A percentile compares a stretch with the other conserved stretches of the same genome.
Conservation (phyloP, 2,113 vertebrate genomes). For the Megaceryle torquata region DNA sequence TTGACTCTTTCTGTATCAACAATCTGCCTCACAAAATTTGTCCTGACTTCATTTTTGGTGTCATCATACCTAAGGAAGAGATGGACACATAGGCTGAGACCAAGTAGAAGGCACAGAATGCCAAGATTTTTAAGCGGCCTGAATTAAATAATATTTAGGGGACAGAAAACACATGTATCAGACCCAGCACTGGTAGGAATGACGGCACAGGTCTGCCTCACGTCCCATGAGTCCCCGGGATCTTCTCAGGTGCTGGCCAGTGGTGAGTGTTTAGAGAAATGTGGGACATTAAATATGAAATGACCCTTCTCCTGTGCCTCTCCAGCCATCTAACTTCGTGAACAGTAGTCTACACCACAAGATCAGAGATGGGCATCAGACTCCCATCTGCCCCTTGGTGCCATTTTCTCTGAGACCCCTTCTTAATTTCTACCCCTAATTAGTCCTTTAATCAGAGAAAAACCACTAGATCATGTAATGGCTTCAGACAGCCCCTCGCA, state of each 20-base stretch:
- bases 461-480: rapidly evolving
- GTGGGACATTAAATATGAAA: background rate
- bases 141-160: background rate
- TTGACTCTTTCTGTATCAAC: too few relatives aligned
- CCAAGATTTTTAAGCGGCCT: background rate
- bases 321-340: background rate
- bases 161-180: background rate
- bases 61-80: background rate
- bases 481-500: background rate
- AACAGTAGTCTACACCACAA: background rate
- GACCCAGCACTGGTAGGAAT: background rate
- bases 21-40: background rate
- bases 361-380: background rate
- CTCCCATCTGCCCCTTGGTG: background rate
- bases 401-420: background rate
- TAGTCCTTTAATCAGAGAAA: background rate
- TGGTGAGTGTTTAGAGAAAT: background rate
- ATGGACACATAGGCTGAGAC: background rate
- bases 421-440: background rate
- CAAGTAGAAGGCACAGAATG: rapidly evolving
- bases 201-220: background rate
- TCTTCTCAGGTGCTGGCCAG: background rate
- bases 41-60: background rate
- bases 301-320: background rate
- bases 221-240: rapidly evolving